phyloP scores from a whole-genome alignment of 2,113 vertebrate genomes.

The Orthochromis malagaraziensis region DNA sequence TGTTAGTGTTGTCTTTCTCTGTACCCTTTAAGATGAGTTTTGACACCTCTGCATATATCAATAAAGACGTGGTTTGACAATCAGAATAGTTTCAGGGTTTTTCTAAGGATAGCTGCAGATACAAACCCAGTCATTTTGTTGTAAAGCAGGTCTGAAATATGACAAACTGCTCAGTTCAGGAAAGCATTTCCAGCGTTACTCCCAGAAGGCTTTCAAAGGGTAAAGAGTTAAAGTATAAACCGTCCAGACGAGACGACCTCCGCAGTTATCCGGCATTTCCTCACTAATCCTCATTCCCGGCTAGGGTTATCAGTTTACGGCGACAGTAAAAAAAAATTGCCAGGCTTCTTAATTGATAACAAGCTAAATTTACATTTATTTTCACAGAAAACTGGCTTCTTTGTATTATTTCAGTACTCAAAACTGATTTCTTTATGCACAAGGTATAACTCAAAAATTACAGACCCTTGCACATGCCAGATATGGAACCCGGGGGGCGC shows the following conservation, averaged over 20 bases:
- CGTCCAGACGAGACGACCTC: background rate
- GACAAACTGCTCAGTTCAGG: background rate
- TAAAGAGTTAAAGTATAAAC: background rate
- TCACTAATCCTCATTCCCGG: constrained; percentile 21
- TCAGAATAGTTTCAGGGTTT: background rate
- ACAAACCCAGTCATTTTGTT: background rate
- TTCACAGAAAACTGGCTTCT: constrained; percentile 43
- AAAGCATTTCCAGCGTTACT: background rate
- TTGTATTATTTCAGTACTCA: background rate
- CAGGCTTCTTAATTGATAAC: constrained; percentile 14
- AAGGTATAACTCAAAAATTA: constrained; percentile 29
- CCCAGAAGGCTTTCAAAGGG: background rate
- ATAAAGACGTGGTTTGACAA: background rate
- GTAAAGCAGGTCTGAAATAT: background rate
- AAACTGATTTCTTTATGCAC: constrained; percentile 24
- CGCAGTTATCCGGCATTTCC: constrained; percentile 15
- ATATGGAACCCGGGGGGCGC: constrained; percentile 35
- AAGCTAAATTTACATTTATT: constrained; percentile 51
- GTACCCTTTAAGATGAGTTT: background rate
- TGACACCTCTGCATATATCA: background rate
- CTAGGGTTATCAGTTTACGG: constrained; percentile 27
- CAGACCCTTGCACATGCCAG: constrained; percentile 65
- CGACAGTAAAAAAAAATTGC: constrained; percentile 41
- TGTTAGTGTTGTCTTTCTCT: background rate
- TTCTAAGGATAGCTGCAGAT: background rate